Evolutionary conservation across 2,797 vertebrate genomes (phyloP), one percentile per base, ranked within the genome.

Genomic region (Simalia tracyae): DNA sequence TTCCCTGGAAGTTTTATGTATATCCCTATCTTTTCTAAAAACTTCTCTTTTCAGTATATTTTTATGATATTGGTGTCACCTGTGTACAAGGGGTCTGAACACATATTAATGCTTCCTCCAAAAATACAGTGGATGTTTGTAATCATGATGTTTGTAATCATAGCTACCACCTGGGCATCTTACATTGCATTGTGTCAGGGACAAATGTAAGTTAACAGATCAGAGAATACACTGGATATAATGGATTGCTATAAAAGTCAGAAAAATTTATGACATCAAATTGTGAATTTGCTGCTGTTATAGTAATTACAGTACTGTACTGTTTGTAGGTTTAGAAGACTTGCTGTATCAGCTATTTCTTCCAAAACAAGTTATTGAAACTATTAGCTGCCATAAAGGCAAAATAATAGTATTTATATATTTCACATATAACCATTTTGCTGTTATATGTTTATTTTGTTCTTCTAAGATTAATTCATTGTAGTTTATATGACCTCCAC

Each of bases 141-240:
- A 86, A 93, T 96, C 91, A 87, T 56, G 81, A 88, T 50, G 84
- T 95, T 93, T 95, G 93, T 89, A 86, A 93, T 96, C 91, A 87
- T 56, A 94, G 31, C 92, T 94, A 90, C 61, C 42, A 87, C 94
- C 92, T 91, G 86, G 84, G 93, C 86, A 36, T 89, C 31, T 91
- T 95, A 60, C 42, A 90, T 84, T 92, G 11, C 60, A 88, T 88
- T 91, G 54, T 96, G 89, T 93, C 88, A 86, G 84, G 54, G 92
- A 93, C 90, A 93, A 88, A 89, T 88, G 68, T 88, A 63, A 92
- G 59, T 89, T 95, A 92, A 66, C 0, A 0, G 22, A 92, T 5
- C 36, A 92, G 86, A 87, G 87, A 5, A 42, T 92, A 11, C n/a
- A 68, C 46, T 36, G 54, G 17, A 1, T 24, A 64, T 31, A 89